Conservation (phyloP, 92 coral and sea anemone genomes). For the Parazoanthus swiftii region DNA sequence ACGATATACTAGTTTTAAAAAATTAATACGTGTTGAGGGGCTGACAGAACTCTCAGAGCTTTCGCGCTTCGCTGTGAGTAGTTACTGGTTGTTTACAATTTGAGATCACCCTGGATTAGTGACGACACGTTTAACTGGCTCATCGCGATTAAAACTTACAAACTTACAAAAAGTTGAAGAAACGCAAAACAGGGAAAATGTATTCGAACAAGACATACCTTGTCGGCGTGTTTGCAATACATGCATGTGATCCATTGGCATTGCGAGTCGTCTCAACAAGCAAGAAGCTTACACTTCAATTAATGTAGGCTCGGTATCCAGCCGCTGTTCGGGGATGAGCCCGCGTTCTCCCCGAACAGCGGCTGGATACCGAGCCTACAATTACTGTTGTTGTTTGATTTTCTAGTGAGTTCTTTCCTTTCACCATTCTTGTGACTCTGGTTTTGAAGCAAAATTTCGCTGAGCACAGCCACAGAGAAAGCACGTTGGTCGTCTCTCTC, state of each 20-base stretch:
- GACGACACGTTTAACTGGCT: too few relatives aligned
- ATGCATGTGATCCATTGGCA: neutral
- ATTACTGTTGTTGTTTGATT: neutral
- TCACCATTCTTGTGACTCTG: neutral
- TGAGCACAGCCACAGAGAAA: neutral
- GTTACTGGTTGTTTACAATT: too few relatives aligned
- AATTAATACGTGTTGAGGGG: too few relatives aligned
- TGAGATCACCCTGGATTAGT: too few relatives aligned
- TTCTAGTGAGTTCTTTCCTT: neutral
- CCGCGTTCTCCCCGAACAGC: too few relatives aligned
- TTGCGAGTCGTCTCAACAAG: neutral
- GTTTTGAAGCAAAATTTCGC: neutral
- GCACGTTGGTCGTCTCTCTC: neutral
- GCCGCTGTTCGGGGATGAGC: too few relatives aligned
- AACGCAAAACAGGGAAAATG: neutral
- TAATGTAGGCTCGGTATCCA: too few relatives aligned
- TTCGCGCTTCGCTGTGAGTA: too few relatives aligned
- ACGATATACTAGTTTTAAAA: too few relatives aligned
- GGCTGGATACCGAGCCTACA: neutral
- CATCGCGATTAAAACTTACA: too few relatives aligned
- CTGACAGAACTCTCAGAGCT: too few relatives aligned
- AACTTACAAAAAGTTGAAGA: neutral
- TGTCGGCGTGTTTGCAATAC: neutral
- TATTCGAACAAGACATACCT: neutral
- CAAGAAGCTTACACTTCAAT: neutral